These are phyloP conservation scores for Lottia scabra DNA, from an alignment of 2,888 invertebrate species.

Conservation along the genomic window DNA sequence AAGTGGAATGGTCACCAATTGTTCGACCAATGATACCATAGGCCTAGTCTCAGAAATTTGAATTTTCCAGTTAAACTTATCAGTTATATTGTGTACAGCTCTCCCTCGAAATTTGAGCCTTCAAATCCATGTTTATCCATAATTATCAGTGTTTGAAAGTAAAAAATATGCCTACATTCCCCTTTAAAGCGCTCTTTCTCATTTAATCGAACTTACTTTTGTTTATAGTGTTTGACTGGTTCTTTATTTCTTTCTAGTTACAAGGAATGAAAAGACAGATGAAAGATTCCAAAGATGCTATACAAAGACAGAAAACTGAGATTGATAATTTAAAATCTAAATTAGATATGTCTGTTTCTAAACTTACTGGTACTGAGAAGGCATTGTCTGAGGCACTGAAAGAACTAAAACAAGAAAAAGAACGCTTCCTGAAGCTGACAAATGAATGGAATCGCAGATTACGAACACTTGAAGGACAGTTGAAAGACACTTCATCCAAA, in stretches of 20 bases:
- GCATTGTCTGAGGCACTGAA: slow-evolving; percentile 58
- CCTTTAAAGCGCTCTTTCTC: too few relatives aligned
- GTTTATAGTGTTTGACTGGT: too few relatives aligned
- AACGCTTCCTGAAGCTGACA: slow-evolving; percentile 54
- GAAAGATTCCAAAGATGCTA: slow-evolving; percentile 56
- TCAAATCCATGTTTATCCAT: too few relatives aligned
- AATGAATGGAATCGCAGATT: slow-evolving; percentile 58
- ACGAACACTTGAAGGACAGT: slow-evolving; percentile 50
- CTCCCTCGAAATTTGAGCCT: too few relatives aligned
- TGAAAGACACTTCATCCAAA: slow-evolving; percentile 51
- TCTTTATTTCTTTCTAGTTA: slow-evolving; percentile 33
- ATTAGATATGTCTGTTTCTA: slow-evolving; percentile 58
- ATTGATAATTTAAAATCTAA: slow-evolving; percentile 57
- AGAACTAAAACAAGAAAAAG: slow-evolving; percentile 59
- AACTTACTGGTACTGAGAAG: slow-evolving; percentile 60
- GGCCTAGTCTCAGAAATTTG: too few relatives aligned
- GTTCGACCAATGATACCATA: too few relatives aligned
- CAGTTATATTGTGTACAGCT: too few relatives aligned
- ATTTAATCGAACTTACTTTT: too few relatives aligned
- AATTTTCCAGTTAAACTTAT: too few relatives aligned
- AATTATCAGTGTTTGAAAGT: too few relatives aligned
- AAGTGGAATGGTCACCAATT: too few relatives aligned
- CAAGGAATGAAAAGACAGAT: slow-evolving; percentile 57
- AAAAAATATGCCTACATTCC: too few relatives aligned
- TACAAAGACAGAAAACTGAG: slow-evolving; percentile 56